A percentile compares a stretch with the other conserved stretches of the same genome.
phyloP scores from a whole-genome alignment of 2,797 vertebrate genomes.

The Chiroxiphia lanceolata region DNA sequence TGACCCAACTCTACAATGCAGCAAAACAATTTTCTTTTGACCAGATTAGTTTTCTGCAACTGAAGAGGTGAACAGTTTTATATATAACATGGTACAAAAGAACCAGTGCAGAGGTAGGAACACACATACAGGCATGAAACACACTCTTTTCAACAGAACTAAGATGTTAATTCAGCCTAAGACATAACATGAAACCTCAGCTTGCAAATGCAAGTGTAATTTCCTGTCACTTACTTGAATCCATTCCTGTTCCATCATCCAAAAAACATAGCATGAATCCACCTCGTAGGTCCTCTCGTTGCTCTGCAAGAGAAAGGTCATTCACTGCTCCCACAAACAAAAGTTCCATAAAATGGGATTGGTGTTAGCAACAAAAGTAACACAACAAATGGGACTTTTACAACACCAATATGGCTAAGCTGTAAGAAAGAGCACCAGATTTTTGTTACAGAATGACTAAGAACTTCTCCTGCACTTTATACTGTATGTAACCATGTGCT shows the following conservation, averaged over 20 bases:
- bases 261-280: conserved; percentile 96
- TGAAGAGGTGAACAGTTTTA: neutral
- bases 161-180: neutral
- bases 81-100: neutral
- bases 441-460: neutral
- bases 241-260: conserved; percentile 98
- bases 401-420: neutral
- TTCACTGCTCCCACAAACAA: neutral
- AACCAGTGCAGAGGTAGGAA: neutral
- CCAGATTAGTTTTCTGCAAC: neutral
- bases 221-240: conserved; percentile 85
- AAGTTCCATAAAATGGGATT: neutral
- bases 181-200: neutral
- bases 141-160: neutral
- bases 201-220: neutral
- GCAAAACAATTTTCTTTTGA: neutral
- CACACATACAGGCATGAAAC: neutral
- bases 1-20: neutral
- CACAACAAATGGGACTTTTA: neutral
- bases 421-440: neutral
- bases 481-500: neutral
- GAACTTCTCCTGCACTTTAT: neutral
- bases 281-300: conserved; percentile 86
- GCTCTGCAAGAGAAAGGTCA: conserved; percentile 77
- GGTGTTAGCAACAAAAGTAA: neutral